These are phyloP conservation scores for Ctenoplectra terminalis DNA, from an alignment of 1,140 invertebrate genomes.

Conservation along the genomic window DNA sequence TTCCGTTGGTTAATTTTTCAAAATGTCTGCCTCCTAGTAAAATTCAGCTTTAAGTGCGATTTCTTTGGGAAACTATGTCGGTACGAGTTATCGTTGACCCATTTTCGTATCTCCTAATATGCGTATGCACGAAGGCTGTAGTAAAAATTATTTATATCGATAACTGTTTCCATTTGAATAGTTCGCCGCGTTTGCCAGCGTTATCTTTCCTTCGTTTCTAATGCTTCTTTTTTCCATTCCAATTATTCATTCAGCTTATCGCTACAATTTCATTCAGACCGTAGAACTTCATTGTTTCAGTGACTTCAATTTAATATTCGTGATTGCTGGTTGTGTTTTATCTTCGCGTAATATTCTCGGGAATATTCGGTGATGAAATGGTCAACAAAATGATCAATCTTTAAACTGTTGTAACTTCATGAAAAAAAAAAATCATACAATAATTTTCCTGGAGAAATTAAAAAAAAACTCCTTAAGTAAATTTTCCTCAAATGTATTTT, in stretches of 20 bases:
- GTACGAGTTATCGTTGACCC: slow-evolving; percentile 22
- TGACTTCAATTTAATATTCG: no score
- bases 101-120: slow-evolving; percentile 16
- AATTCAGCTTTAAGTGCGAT: neutral
- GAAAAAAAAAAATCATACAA: no score
- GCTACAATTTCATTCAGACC: neutral
- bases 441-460: no score
- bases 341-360: no score
- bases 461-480: no score
- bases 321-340: no score
- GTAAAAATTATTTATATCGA: slow-evolving; percentile 20
- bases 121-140: neutral
- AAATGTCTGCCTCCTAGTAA: neutral
- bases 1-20: neutral
- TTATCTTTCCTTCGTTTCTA: neutral
- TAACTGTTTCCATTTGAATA: neutral
- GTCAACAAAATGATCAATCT: no score
- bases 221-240: neutral
- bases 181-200: neutral
- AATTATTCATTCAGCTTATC: neutral
- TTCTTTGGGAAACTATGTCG: no score
- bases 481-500: no score
- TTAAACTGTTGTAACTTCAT: no score
- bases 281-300: no score
- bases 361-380: no score